Percentiles rank a stretch among this genome's conserved stretches.
These are phyloP conservation scores for Diarsia dahlii DNA, from an alignment of 2,888 invertebrate genomes.

Conservation along the genomic window DNA sequence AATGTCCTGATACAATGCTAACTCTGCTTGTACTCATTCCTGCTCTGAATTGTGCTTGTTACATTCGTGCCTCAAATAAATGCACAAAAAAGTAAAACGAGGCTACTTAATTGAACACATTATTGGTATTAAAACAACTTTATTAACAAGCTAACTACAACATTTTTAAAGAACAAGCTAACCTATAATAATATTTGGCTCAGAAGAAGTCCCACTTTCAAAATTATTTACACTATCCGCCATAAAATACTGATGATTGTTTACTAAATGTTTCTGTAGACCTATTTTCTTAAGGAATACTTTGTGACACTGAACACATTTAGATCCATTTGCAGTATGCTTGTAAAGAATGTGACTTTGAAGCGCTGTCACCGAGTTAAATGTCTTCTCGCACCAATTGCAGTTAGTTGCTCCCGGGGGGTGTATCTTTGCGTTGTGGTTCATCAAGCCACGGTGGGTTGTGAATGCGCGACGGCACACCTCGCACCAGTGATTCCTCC, in stretches of 20 bases:
- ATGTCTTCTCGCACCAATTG: slow-evolving; percentile 71
- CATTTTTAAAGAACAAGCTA: not conserved
- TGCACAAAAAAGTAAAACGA: not conserved
- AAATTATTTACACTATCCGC: slow-evolving; percentile 5
- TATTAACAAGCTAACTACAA: not conserved
- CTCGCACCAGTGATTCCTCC: slow-evolving; percentile 72
- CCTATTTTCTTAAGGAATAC: slow-evolving; percentile 70
- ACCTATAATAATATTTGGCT: slow-evolving; percentile 16
- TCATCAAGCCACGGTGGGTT: slow-evolving; percentile 72
- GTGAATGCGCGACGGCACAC: slow-evolving; percentile 77
- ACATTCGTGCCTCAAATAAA: too few species aligned
- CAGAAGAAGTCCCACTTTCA: slow-evolving; percentile 17
- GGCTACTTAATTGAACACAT: slow-evolving; percentile 8
- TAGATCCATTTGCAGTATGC: slow-evolving; percentile 70
- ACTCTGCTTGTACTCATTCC: not conserved
- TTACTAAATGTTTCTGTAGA: slow-evolving; percentile 72
- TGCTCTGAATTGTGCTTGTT: not conserved
- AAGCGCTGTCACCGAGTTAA: slow-evolving; percentile 73
- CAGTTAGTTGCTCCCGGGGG: slow-evolving; percentile 73
- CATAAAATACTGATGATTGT: slow-evolving; percentile 64
- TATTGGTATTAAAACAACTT: slow-evolving; percentile 8
- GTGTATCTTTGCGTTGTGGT: slow-evolving; percentile 77
- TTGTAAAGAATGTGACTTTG: slow-evolving; percentile 78
- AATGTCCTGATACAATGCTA: not conserved
- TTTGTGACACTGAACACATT: slow-evolving; percentile 75